Base-by-base conservation (phyloP, 2,888 invertebrate genomes). In the Scrobipalpa costella region DNA sequence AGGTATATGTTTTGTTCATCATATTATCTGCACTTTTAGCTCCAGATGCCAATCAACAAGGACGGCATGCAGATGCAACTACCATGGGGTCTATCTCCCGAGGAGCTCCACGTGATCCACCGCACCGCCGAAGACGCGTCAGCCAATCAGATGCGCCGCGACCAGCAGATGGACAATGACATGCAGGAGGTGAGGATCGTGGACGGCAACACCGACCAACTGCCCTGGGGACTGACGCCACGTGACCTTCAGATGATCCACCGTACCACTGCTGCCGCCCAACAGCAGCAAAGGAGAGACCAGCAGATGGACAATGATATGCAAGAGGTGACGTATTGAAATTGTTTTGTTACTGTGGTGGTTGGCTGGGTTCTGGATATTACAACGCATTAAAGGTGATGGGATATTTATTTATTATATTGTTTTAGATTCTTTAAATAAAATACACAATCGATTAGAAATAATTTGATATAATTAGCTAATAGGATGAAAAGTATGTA, bases 271-370 rank as follows among this genome's bases (percentile, higher is more conserved):
- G 84, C 77, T 65, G 79, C 79, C 67, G 78, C 67, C 15, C 34
- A 36, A 15, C 49, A 52, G 17, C 21, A 21, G 34, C 88, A 89
- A 71, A 84, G 81, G 60, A 84, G 83, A 47, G 85, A 85, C 61
- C 85, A 86, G 64, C 88, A 88, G 73, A 83, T 85, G 50, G 91
- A 91, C 74, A 90, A 85, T 64, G 91, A 90, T 64, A 90, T 90
- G 91, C 90, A 90, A 68, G 90, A 91, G 88, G 91, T 90, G 73
- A 63, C 40, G 2, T 3, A 36, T 36, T 11, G 8, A 7, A 36
- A 1, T 36, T 36, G 27, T 3, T 27, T 27, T 3, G 2, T 27
- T 27, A 27, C 27, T 27, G 2, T 5, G 2, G 27, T 27, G 27
- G 27, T 27, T 27, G 27, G 27, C 5, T 27, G 27, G 27, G 5